Conservation (phyloP, 2,797 vertebrate genomes). For the Macropus fuliginosus region DNA sequence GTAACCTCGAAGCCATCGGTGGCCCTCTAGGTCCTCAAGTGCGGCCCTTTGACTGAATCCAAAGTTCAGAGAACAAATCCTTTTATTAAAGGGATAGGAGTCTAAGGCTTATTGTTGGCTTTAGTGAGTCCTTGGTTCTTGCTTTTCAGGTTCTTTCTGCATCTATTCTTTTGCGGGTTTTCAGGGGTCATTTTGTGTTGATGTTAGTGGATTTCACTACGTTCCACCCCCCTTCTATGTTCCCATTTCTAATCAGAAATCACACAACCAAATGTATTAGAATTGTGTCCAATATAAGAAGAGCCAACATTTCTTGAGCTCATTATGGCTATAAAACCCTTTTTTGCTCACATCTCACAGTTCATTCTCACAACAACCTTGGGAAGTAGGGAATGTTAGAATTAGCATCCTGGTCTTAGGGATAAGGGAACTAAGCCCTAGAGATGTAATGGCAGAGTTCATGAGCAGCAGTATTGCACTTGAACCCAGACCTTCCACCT, state of each 20-base stretch:
- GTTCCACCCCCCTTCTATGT: background rate
- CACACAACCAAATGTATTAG: background rate
- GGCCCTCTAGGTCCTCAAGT: too few relatives aligned
- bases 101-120: background rate
- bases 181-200: background rate
- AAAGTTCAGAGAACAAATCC: too few relatives aligned
- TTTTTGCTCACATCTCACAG: background rate
- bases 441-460: background rate
- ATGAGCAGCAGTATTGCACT: background rate
- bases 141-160: background rate
- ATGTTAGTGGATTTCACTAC: background rate
- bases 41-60: too few relatives aligned
- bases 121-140: background rate
- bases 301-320: background rate
- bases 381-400: background rate
- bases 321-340: background rate
- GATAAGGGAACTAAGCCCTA: background rate
- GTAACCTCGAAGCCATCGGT: too few relatives aligned
- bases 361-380: background rate
- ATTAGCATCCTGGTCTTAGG: background rate
- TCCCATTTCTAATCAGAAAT: background rate
- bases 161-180: background rate
- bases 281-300: background rate
- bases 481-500: background rate
- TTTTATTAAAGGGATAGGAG: too few relatives aligned